Percentiles rank a stretch among this genome's conserved stretches.
phyloP scores from a whole-genome alignment of 2,797 vertebrate species.

The Cephalopachus bancanus region DNA sequence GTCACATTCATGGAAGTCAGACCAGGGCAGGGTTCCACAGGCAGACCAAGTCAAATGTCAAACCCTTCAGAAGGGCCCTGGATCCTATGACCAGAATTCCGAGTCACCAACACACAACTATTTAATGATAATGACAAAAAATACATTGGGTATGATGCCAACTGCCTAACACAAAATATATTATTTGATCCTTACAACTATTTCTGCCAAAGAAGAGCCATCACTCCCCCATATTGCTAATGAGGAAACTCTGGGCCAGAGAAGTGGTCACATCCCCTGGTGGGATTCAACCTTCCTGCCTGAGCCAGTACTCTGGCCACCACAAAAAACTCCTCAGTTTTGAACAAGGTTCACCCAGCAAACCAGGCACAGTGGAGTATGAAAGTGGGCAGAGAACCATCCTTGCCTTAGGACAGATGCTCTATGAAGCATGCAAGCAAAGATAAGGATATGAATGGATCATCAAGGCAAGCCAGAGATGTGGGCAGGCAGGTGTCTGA shows the following conservation, averaged over 20 bases:
- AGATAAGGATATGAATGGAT: neutral
- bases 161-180: neutral
- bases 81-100: neutral
- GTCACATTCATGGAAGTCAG: neutral
- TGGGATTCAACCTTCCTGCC: too few relatives aligned
- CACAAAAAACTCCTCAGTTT: neutral
- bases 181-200: neutral
- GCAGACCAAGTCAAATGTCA: neutral
- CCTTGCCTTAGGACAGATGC: neutral
- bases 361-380: neutral
- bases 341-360: neutral
- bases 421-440: neutral
- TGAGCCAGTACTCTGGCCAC: neutral
- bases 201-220: constrained; percentile 26
- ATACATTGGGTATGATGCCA: neutral
- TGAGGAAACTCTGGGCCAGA: neutral
- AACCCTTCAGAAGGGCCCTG: neutral
- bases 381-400: neutral
- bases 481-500: neutral
- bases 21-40: neutral
- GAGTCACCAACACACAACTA: neutral
- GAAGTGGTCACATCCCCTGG: neutral
- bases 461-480: neutral
- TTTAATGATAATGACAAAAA: neutral
- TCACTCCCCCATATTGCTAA: neutral